Conservation (phyloP, 2,888 invertebrate genomes). For the Chydorus sphaericus region DNA sequence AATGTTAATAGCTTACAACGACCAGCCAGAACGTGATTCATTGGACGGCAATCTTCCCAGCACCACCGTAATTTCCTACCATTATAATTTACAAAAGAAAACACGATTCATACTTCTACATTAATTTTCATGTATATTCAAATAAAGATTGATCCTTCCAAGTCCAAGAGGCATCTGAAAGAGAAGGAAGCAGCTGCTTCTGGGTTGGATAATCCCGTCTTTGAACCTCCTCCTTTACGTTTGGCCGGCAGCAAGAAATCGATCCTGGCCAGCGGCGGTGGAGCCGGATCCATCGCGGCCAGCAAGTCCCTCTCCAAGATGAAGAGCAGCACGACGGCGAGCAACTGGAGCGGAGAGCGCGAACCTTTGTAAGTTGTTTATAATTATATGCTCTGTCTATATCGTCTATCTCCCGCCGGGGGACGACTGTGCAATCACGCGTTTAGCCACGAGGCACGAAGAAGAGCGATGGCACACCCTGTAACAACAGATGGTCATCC, state of each 20-base stretch:
- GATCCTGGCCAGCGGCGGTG: background rate
- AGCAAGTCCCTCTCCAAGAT: background rate
- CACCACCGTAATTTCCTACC: constrained; percentile 20
- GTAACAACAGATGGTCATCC: too few species aligned
- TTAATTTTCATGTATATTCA: too few species aligned
- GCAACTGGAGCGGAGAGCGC: constrained; percentile 21
- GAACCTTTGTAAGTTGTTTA: constrained; percentile 33
- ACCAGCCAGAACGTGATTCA: constrained; percentile 35
- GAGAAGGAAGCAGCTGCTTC: background rate
- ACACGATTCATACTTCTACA: too few species aligned
- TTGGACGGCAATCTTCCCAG: constrained; percentile 31
- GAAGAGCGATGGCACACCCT: too few species aligned
- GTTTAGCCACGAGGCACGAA: too few species aligned
- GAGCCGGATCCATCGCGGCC: background rate
- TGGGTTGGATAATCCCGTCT: background rate
- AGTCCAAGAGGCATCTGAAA: background rate
- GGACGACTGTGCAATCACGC: too few species aligned
- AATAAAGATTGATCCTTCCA: background rate
- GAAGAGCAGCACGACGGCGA: background rate
- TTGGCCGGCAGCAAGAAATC: background rate
- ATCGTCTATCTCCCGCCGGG: too few species aligned
- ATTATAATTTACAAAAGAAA: too few species aligned
- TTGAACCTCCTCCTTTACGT: background rate
- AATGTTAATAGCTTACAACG: constrained; percentile 29
- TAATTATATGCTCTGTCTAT: too few species aligned